Percentiles rank a stretch among this genome's conserved stretches.
Evolutionary conservation across 2,888 invertebrate genomes (phyloP).

Genomic region (Mimas tiliae): DNA sequence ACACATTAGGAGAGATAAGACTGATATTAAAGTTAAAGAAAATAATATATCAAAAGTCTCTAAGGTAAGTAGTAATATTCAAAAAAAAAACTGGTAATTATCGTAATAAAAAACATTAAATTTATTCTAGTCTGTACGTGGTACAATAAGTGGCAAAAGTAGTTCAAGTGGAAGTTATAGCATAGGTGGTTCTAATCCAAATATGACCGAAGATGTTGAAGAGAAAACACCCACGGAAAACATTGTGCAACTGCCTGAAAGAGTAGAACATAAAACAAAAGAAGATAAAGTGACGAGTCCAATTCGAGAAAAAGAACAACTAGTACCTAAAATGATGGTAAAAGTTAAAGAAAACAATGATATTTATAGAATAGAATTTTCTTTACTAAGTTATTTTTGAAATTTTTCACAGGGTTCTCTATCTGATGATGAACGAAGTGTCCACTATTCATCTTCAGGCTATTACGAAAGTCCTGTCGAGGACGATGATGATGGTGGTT

Average conservation of each 20-base stretch:
- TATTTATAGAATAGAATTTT: not conserved
- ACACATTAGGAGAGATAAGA: conserved; percentile 77
- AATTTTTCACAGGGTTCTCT: conserved; percentile 79
- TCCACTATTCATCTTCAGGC: conserved; percentile 89
- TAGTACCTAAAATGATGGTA: conserved; percentile 76
- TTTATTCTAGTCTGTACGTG: conserved; percentile 58
- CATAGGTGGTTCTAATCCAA: conserved; percentile 78
- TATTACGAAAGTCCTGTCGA: conserved; percentile 91
- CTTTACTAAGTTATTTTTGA: not conserved
- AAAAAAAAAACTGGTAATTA: not conserved
- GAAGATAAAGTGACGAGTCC: conserved; percentile 56
- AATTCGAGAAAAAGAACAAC: conserved; percentile 61
- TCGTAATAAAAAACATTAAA: conserved; percentile 19
- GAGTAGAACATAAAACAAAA: conserved; percentile 50
- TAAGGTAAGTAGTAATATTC: conserved; percentile 41
- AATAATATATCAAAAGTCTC: conserved; percentile 55
- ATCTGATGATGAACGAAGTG: conserved; percentile 89
- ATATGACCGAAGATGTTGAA: conserved; percentile 64
- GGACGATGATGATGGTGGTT: conserved; percentile 85
- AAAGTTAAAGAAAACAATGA: not conserved
- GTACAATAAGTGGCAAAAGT: conserved; percentile 76
- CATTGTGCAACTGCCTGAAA: conserved; percentile 57
- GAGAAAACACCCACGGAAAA: conserved; percentile 64
- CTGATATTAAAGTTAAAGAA: conserved; percentile 74
- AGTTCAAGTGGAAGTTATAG: conserved; percentile 82